These are phyloP conservation scores for Barnardius zonarius DNA, from an alignment of 2,113 vertebrate genomes.

Conservation along the genomic window DNA sequence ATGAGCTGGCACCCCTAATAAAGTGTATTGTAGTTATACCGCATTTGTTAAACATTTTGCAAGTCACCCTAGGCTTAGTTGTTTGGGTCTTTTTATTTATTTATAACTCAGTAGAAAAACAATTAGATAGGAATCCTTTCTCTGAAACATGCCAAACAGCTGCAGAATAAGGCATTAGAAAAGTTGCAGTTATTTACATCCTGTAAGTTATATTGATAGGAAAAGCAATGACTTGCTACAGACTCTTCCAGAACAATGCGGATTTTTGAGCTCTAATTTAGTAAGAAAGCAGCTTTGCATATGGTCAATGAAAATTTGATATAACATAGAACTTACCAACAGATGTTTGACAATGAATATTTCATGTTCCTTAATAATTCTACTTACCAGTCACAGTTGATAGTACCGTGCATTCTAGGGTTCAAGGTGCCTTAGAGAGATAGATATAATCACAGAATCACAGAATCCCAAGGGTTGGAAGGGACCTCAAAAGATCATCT, in stretches of 20 bases:
- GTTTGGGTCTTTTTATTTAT: not conserved
- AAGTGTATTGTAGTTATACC: not conserved
- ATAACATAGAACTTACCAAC: slow-evolving; percentile 1
- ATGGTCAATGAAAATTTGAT: slow-evolving; percentile 62
- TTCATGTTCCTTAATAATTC: slow-evolving; percentile 54
- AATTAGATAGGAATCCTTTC: slow-evolving; percentile 5
- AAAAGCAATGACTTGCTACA: not conserved
- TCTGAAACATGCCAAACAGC: not conserved
- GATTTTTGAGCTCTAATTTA: not conserved
- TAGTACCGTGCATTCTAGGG: not conserved
- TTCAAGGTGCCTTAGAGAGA: not conserved
- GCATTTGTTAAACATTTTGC: not conserved
- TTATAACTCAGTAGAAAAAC: not conserved
- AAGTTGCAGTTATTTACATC: not conserved
- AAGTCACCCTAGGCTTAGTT: not conserved
- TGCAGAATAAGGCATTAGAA: not conserved
- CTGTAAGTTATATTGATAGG: not conserved
- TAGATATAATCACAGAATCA: no score
- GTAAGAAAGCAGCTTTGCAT: slow-evolving; percentile 24
- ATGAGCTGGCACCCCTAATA: not conserved
- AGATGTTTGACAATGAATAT: slow-evolving; percentile 57
- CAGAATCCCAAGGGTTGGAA: no score
- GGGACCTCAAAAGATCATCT: no score
- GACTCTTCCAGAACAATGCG: not conserved
- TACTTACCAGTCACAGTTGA: not conserved